A percentile compares a stretch with the other conserved stretches of the same genome.
Conservation (phyloP, 1,140 invertebrate species). For the Magallana ariakensis region DNA sequence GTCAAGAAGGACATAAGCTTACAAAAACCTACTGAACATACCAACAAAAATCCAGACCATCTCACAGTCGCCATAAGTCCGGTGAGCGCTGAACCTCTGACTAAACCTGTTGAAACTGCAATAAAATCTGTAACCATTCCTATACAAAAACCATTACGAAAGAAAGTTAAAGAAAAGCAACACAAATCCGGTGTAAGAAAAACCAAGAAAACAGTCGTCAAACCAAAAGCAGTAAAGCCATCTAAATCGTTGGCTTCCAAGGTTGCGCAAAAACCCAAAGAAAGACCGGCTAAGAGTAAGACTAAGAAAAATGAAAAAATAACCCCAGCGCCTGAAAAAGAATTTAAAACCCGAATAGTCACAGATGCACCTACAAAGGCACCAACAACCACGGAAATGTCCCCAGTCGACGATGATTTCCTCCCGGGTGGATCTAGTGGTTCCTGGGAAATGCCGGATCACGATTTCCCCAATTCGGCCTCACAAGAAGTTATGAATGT, state of each 20-base stretch:
- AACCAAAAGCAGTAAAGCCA: not conserved
- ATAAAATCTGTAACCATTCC: not conserved
- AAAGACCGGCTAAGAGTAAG: not conserved
- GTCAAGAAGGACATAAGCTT: not conserved
- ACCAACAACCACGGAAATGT: not conserved
- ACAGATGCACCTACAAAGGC: not conserved
- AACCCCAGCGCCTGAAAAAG: not conserved
- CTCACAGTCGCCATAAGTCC: not conserved
- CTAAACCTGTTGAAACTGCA: not conserved
- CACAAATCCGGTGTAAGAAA: not conserved
- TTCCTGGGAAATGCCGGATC: not conserved
- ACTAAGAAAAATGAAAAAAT: not conserved
- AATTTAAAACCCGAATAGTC: not conserved
- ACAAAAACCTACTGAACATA: not conserved
- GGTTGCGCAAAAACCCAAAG: not conserved
- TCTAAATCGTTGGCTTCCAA: not conserved
- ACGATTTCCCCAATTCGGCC: not conserved
- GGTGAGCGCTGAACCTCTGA: not conserved
- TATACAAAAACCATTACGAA: not conserved
- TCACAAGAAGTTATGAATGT: not conserved
- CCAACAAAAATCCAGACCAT: not conserved
- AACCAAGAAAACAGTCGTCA: not conserved
- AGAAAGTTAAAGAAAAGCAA: not conserved
- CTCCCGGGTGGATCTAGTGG: not conserved
- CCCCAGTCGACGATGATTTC: not conserved